Evolutionary conservation across 2,113 vertebrate species (phyloP).

Genomic region (Amphiprion ocellaris): DNA sequence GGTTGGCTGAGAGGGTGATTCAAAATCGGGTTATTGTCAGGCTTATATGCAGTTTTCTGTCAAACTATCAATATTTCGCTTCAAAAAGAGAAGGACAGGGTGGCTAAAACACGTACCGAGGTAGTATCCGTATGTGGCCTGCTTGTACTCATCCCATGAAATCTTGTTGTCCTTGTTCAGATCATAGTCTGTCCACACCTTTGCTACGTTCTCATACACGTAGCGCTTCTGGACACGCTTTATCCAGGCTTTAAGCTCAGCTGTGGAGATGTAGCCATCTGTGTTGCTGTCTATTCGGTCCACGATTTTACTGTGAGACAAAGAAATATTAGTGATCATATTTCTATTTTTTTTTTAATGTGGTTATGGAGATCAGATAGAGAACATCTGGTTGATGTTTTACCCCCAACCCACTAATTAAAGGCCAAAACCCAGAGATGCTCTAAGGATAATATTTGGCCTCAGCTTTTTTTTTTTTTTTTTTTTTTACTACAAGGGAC

Average conservation of each 20-base stretch:
- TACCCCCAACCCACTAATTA: background rate
- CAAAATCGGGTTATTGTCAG: background rate
- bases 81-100: background rate
- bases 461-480: background rate
- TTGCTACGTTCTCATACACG: conserved; percentile 95
- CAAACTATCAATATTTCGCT: background rate
- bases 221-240: conserved; percentile 98
- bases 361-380: too few relatives aligned
- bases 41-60: background rate
- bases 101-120: conserved; percentile 84
- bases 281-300: conserved; percentile 91
- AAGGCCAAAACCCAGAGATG: background rate
- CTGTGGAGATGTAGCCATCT: conserved; percentile 90
- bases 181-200: conserved; percentile 98
- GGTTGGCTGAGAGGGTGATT: conserved; percentile 86
- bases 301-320: conserved; percentile 91
- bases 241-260: conserved; percentile 95
- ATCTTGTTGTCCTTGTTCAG: conserved; percentile 95
- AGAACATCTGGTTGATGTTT: too few relatives aligned
- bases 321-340: background rate
- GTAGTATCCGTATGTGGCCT: conserved; percentile 97
- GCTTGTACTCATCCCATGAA: conserved; percentile 98
- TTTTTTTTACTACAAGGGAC: conserved; percentile 12
- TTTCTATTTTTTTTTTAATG: too few relatives aligned
- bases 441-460: background rate